Base-by-base conservation (phyloP, 2,888 invertebrate species). In the Drosophila tripunctata region DNA sequence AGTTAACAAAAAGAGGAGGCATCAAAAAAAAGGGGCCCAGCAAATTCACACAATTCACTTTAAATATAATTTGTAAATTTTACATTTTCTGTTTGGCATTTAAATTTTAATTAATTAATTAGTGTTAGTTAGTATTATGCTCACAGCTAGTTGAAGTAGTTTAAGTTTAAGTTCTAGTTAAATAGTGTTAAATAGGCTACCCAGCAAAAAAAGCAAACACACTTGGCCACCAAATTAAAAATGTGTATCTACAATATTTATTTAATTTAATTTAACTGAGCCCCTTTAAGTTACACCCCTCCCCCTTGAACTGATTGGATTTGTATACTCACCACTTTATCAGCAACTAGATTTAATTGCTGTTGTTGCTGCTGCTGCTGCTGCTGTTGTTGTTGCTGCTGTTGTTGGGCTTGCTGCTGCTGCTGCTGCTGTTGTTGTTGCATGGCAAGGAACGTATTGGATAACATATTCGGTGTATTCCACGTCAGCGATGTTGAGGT, bases 401-500 rank as follows among this genome's bases (percentile, higher is more conserved):
- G 87, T 31, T 87, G 87, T 41, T 87, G 87, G 41, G 75, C 90
- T 67, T 80, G 79, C 66, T 89, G 77, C 76, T 83, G 81, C 38
- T 79, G 77, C 21, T 77, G 88, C 76, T 83, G 90, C 54, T 83
- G 87, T 52, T 88, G 90, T 68, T 90, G 90, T 63, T 91, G 90
- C 91, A 90, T 91, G 48, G 90, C 87, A 64, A 91, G 77, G 73
- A 90, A 90, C 38, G 90, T 87, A 66, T 90, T 91, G 17, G 90
- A 89, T 62, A 90, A 80, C 90, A 90, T 90, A 33, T 87, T 79
- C 55, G 90, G 90, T 82, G 95, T 95, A 90, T 96, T 96, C 96
- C 96, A 96, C 82, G 94, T 94, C 66, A 94, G 91, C 15, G 93
- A 91, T 5, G 93, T 91, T 4, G 92, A 88, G 45, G 92, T 92